A percentile compares a stretch with the other conserved stretches of the same genome.
phyloP scores from a whole-genome alignment of 2,113 vertebrate genomes.

The Psammodynastes pulverulentus region DNA sequence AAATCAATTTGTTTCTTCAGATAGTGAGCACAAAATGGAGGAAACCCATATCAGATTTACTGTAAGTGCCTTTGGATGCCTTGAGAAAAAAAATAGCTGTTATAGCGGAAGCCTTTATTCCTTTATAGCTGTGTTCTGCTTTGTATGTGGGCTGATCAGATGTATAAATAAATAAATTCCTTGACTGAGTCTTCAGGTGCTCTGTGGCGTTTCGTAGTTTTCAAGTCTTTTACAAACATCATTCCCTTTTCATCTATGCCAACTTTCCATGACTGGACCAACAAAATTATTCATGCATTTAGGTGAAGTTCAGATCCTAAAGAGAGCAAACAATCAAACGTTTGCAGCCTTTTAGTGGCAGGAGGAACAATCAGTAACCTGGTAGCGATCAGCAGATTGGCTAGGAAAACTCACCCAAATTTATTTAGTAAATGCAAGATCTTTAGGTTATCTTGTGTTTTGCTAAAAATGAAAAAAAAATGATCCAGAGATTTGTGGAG shows the following conservation, averaged over 20 bases:
- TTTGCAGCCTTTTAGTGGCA: neutral
- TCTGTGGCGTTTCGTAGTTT: too few relatives aligned
- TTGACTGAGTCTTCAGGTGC: neutral
- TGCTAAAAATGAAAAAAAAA: neutral
- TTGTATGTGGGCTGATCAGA: neutral
- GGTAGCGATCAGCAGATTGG: neutral
- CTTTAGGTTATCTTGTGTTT: neutral
- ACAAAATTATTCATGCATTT: neutral
- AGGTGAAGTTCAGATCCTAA: neutral
- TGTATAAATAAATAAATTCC: too few relatives aligned
- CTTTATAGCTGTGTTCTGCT: too few relatives aligned
- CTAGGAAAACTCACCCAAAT: neutral
- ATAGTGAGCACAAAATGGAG: neutral
- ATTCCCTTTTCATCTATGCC: neutral
- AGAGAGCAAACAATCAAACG: neutral
- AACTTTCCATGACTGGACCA: neutral
- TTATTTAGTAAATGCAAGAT: neutral
- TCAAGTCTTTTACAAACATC: neutral
- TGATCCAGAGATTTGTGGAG: neutral
- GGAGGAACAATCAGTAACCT: neutral
- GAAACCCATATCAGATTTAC: too few relatives aligned
- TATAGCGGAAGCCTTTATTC: too few relatives aligned
- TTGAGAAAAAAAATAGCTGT: too few relatives aligned
- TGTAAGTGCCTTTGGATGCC: too few relatives aligned
- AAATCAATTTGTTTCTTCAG: neutral